Percentiles rank a stretch among this genome's conserved stretches.
phyloP scores from a whole-genome alignment of 1,140 invertebrate genomes.

The Ericerus pela region DNA sequence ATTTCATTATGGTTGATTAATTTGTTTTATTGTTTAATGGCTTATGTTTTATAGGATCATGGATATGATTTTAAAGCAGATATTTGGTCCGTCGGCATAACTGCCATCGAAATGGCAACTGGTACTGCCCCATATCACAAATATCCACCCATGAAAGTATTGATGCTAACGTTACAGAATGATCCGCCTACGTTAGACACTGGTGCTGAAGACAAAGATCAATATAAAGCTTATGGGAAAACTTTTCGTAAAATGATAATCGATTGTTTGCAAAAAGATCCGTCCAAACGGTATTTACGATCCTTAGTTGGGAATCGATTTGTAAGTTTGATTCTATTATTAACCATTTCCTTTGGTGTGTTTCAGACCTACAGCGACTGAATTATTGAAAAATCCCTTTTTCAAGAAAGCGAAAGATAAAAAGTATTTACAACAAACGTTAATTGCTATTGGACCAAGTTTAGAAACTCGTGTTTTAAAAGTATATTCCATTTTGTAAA shows the following conservation, averaged over 20 bases:
- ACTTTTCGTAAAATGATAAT: constrained; percentile 90
- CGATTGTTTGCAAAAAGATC: constrained; percentile 90
- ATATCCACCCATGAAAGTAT: constrained; percentile 97
- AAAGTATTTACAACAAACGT: constrained; percentile 79
- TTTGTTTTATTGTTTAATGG: constrained; percentile 9
- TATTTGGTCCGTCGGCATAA: constrained; percentile 99
- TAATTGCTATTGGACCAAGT: constrained; percentile 72
- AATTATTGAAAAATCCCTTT: constrained; percentile 94
- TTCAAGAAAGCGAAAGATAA: constrained; percentile 99
- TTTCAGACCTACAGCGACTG: constrained; percentile 76
- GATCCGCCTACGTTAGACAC: constrained; percentile 95
- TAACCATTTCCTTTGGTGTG: not conserved
- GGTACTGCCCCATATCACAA: constrained; percentile 98
- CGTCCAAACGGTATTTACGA: constrained; percentile 52
- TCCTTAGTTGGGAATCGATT: not conserved
- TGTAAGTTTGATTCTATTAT: not conserved
- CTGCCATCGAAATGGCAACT: constrained; percentile 96
- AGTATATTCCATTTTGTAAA: constrained; percentile 34
- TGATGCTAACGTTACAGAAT: constrained; percentile 96
- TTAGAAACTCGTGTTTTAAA: constrained; percentile 80
- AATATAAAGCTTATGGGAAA: constrained; percentile 95
- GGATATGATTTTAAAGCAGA: constrained; percentile 99
- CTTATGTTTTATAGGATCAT: constrained; percentile 52
- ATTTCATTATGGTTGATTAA: constrained; percentile 14
- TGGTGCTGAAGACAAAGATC: constrained; percentile 88